Base-by-base conservation (phyloP, 2,888 invertebrate genomes). In the Colletes collaris region DNA sequence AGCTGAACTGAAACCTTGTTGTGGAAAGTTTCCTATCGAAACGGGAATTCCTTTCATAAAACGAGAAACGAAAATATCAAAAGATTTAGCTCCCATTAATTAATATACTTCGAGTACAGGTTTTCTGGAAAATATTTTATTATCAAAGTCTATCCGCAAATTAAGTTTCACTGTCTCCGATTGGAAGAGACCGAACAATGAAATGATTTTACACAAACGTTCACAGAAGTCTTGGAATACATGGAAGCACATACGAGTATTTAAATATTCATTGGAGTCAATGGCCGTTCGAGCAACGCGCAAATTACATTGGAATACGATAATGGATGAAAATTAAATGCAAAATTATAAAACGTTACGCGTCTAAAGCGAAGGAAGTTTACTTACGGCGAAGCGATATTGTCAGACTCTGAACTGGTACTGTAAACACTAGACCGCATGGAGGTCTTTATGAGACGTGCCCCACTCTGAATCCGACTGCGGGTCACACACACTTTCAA, bases 391-490 rank as follows among this genome's bases (percentile, higher is more conserved):
- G 68, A 76, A 56, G 58, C 59, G 83, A 60, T 73, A 52, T 59
- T 83, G 72, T 65, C 69, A 64, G 58, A 49, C 70, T 80, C 81
- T 70, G 59, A 72, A 77, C 73, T 72, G 66, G 68, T 60, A 87
- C 87, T 88, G 84, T 88, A 89, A 89, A 89, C 85, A 87, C 68
- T 75, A 74, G 72, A 70, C 72, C 66, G 74, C 73, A 74, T 75
- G 79, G 75, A 75, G 80, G 82, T 82, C 76, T 89, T 88, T 89
- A 89, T 89, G 84, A 78, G 75, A 63, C 19, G 46, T 78, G 16
- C 87, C 86, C 88, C 89, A 86, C 89, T 86, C 89, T 82, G 13
- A 16, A 55, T 40, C 67, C 80, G 83, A 81, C 83, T 85, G 80
- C 73, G 68, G 46, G 49, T 76, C 81, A 84, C 85, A 53, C 60